Base-by-base conservation (phyloP, 2,888 invertebrate genomes). In the Parochlus steinenii region DNA sequence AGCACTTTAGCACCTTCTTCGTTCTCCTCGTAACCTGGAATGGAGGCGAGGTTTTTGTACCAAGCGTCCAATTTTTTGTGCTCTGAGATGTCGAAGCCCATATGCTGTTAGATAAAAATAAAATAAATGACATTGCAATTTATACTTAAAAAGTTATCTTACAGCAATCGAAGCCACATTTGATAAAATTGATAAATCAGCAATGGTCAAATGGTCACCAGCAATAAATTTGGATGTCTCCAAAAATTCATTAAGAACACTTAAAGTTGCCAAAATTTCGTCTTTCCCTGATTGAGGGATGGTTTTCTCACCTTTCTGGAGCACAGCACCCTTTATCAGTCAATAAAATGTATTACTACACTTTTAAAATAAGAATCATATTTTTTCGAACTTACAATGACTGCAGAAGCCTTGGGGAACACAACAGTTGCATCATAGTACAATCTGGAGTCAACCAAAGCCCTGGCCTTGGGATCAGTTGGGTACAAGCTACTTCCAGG, bases 1-100 rank as follows among this genome's bases (percentile, higher is more conserved):
- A 34, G 15, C 33, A 34, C 27, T 26, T 26, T 34, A 19, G 33
- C 33, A n/a, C 33, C 33, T 20, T n/a, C 3, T 30, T 30, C 30
- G 20, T 34, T 27, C 18, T 26, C 33, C n/a, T 31, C 15, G 3
- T 6, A 20, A 7, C 31, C 23, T 1, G 31, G 22, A 14, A 23
- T 8, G n/a, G n/a, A 14, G 11, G 17, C n/a, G 6, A 18, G 20
- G 15, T 20, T 18, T 30, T 30, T 20, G 20, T 30, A 30, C 30
- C 30, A 30, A 7, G 19, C 30, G 8, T 18, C 6, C 7, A 30
- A 10, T 11, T 30, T 30, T 16, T 18, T 22, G 23, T n/a, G 16
- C 15, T 31, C 18, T 3, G 23, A 2, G 5, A 31, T 22, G 17
- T 22, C 31, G 5, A 22, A 8, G 12, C 31, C 31, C 10, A 11